These are phyloP conservation scores for Ophraella communa DNA, from an alignment of 2,888 invertebrate genomes.

Conservation along the genomic window DNA sequence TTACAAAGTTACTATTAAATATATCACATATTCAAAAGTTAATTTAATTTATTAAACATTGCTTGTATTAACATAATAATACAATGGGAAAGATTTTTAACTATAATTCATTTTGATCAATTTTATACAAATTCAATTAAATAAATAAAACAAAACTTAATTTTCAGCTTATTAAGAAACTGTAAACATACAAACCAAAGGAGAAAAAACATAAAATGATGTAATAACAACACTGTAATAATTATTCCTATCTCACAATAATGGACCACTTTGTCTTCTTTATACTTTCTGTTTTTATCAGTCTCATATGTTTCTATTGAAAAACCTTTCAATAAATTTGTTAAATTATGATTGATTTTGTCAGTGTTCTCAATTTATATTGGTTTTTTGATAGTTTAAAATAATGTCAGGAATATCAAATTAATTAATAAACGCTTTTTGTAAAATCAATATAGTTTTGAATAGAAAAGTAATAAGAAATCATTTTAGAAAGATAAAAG, in stretches of 20 bases:
- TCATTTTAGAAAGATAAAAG: too few species aligned
- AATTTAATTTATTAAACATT: background rate
- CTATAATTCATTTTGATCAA: too few species aligned
- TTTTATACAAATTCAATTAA: too few species aligned
- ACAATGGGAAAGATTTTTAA: background rate
- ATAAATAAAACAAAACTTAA: background rate
- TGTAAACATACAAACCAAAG: background rate
- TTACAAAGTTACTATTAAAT: background rate
- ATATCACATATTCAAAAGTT: background rate
- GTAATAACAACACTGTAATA: background rate
- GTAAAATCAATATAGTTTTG: too few species aligned
- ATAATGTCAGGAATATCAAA: too few species aligned
- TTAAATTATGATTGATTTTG: too few species aligned
- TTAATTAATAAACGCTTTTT: too few species aligned
- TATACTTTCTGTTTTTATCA: constrained; percentile 9
- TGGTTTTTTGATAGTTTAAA: too few species aligned
- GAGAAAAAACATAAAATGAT: background rate
- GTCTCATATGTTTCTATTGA: too few species aligned
- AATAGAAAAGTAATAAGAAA: too few species aligned
- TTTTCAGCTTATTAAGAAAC: background rate
- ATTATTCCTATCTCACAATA: background rate
- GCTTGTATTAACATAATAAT: background rate
- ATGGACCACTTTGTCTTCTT: constrained; percentile 8
- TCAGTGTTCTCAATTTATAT: too few species aligned
- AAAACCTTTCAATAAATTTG: too few species aligned